Percentiles rank a stretch among this genome's conserved stretches.
These are phyloP conservation scores for Notolepis coatsorum DNA, from an alignment of 2,797 vertebrate genomes.

Conservation along the genomic window DNA sequence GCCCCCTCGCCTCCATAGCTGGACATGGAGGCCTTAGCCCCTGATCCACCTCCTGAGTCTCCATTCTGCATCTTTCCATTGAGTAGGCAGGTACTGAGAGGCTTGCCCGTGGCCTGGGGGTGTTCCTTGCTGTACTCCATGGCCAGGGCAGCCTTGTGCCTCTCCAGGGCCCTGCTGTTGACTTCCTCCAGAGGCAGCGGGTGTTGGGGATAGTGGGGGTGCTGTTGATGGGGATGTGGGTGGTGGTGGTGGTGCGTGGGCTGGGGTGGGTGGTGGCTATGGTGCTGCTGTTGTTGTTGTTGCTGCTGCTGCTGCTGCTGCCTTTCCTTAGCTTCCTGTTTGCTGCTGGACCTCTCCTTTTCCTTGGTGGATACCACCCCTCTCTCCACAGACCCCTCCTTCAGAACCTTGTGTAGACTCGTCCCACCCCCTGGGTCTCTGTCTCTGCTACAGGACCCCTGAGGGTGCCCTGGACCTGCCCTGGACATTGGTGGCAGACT, in stretches of 20 bases:
- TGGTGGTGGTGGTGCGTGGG: slow-evolving; percentile 76
- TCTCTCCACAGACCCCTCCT: slow-evolving; percentile 85
- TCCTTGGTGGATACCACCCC: slow-evolving; percentile 86
- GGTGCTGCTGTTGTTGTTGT: slow-evolving; percentile 56
- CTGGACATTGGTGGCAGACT: slow-evolving; percentile 90
- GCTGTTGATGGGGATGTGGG: slow-evolving; percentile 77
- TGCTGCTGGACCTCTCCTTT: slow-evolving; percentile 86
- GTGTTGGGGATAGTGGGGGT: slow-evolving; percentile 76
- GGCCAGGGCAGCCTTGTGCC: slow-evolving; percentile 85
- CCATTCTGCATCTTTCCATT: slow-evolving; percentile 91
- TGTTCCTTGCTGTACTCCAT: slow-evolving; percentile 90
- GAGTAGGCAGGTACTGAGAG: slow-evolving; percentile 91
- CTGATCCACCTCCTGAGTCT: slow-evolving; percentile 73
- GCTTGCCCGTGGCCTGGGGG: slow-evolving; percentile 81
- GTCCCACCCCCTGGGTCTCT: slow-evolving; percentile 81
- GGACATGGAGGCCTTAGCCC: slow-evolving; percentile 81
- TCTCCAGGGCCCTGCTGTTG: slow-evolving; percentile 82
- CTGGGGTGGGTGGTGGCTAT: slow-evolving; percentile 72
- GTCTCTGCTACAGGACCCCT: slow-evolving; percentile 92
- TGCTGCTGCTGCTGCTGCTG: slow-evolving; percentile 40
- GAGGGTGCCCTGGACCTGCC: slow-evolving; percentile 85
- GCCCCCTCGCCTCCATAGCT: slow-evolving; percentile 84
- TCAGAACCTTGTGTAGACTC: slow-evolving; percentile 86
- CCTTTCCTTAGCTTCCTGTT: slow-evolving; percentile 87
- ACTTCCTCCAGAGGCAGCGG: slow-evolving; percentile 79